A percentile compares a stretch with the other conserved stretches of the same genome.
Conservation (phyloP, 2,888 invertebrate species). For the Mythimna ferrago region DNA sequence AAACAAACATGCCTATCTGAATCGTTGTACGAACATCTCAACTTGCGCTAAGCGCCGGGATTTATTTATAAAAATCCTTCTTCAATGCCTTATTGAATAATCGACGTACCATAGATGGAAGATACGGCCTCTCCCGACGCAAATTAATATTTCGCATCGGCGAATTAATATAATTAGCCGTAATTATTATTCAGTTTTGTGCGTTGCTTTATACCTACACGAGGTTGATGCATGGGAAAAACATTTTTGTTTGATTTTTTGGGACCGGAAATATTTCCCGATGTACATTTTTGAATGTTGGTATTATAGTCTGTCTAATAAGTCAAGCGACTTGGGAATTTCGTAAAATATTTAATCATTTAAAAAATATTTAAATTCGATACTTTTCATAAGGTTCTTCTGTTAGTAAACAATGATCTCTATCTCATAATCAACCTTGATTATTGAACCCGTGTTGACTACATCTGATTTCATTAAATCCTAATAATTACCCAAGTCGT, state of each 20-base stretch:
- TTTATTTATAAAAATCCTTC: constrained; percentile 75
- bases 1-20: constrained; percentile 78
- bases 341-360: too few relatives aligned
- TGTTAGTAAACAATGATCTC: too few relatives aligned
- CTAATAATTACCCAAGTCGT: too few relatives aligned
- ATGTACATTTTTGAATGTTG: constrained; percentile 4
- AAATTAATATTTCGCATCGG: constrained; percentile 83
- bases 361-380: too few relatives aligned
- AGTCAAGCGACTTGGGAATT: too few relatives aligned
- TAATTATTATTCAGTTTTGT: constrained; percentile 72
- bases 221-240: constrained; percentile 62
- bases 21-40: constrained; percentile 67
- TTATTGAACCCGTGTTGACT: too few relatives aligned
- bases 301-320: neutral
- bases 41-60: constrained; percentile 66
- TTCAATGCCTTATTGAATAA: constrained; percentile 86
- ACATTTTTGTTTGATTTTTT: constrained; percentile 29
- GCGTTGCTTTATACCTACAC: constrained; percentile 59
- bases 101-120: constrained; percentile 75
- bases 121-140: constrained; percentile 73
- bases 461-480: too few relatives aligned
- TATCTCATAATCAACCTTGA: too few relatives aligned
- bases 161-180: constrained; percentile 84
- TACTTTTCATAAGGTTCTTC: too few relatives aligned
- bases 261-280: constrained; percentile 23